These are phyloP conservation scores for Scomber scombrus DNA, from an alignment of 2,113 vertebrate species.

Conservation along the genomic window DNA sequence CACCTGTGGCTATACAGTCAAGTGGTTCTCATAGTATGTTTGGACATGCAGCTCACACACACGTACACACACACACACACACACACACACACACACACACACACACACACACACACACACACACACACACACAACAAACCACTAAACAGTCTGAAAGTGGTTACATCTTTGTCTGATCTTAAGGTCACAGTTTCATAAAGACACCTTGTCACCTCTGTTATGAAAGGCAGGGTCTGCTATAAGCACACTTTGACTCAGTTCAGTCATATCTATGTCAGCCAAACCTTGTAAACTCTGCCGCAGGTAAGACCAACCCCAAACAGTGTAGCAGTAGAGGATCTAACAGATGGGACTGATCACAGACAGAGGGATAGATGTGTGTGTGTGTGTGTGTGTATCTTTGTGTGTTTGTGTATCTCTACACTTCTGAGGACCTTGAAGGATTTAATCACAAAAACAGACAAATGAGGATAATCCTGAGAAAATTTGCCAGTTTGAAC, in stretches of 20 bases:
- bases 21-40: slow-evolving; percentile 27
- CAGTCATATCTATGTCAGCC: neutral
- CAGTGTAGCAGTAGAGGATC: neutral
- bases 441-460: no score
- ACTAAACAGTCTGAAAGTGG: slow-evolving; percentile 2
- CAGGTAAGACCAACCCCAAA: neutral
- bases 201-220: neutral
- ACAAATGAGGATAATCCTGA: neutral
- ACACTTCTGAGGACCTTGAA: neutral
- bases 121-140: neutral
- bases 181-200: neutral
- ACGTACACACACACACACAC: slow-evolving; percentile 3
- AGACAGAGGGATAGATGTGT: neutral
- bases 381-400: neutral
- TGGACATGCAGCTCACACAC: neutral
- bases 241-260: neutral
- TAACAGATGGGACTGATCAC: neutral
- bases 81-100: neutral
- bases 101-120: neutral
- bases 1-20: slow-evolving; percentile 55
- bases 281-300: slow-evolving; percentile 9
- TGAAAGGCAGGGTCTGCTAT: neutral
- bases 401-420: neutral
- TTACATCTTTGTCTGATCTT: neutral
- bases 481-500: neutral